Conservation (phyloP, 2,113 vertebrate genomes). For the Apodemus speciosus region DNA sequence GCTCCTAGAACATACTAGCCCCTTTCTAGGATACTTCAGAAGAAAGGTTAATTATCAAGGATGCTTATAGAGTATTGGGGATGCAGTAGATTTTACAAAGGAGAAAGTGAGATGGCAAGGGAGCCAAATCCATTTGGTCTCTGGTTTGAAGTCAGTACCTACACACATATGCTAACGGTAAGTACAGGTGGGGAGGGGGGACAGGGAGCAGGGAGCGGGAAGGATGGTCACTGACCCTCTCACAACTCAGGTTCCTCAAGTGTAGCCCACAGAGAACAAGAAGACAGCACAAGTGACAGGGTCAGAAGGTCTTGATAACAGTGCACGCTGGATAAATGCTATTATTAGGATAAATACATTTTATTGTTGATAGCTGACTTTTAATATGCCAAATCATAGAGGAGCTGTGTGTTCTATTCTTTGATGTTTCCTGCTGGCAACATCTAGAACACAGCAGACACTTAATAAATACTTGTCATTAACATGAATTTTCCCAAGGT, state of each 20-base stretch:
- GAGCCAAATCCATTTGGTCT: neutral
- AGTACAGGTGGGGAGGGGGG: too few relatives aligned
- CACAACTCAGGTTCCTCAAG: neutral
- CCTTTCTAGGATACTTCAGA: neutral
- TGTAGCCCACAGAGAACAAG: neutral
- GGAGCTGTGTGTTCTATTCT: neutral
- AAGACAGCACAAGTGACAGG: neutral
- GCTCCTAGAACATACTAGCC: neutral
- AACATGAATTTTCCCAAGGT: constrained; percentile 1
- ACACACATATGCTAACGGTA: neutral
- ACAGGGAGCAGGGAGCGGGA: neutral
- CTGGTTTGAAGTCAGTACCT: neutral
- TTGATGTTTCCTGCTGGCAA: neutral
- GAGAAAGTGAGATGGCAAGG: too few relatives aligned
- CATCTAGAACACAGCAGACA: neutral
- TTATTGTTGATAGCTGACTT: neutral
- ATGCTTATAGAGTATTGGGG: too few relatives aligned
- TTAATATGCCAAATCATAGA: neutral
- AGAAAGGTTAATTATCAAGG: neutral
- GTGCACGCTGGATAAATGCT: neutral
- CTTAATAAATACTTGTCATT: neutral
- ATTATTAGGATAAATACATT: neutral
- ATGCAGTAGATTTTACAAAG: neutral
- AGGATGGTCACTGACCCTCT: neutral
- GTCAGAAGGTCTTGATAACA: neutral